A percentile compares a stretch with the other conserved stretches of the same genome.
Evolutionary conservation across 2,113 vertebrate species (phyloP).

Genomic region (Serilophus lunatus): DNA sequence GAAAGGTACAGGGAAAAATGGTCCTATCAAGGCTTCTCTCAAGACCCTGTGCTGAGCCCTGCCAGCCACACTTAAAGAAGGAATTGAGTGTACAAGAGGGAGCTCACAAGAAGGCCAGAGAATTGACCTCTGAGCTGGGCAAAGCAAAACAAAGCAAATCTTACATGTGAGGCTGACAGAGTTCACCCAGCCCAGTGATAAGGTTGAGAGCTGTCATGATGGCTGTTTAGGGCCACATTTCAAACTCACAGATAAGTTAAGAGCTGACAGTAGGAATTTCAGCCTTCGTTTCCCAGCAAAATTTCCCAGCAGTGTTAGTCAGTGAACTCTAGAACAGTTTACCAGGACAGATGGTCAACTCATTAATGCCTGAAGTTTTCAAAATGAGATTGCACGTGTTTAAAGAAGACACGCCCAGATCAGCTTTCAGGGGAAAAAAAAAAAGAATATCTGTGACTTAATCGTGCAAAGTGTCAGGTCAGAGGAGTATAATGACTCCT

Average conservation of each 20-base stretch:
- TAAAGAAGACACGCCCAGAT: neutral
- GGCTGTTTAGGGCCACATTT: slow-evolving; percentile 1
- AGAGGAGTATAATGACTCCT: neutral
- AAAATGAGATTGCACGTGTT: neutral
- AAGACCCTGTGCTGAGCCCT: neutral
- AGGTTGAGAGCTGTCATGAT: neutral
- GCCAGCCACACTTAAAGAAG: neutral
- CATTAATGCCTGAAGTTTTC: neutral
- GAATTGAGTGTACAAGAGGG: neutral
- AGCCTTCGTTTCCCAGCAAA: neutral
- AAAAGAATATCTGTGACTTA: neutral
- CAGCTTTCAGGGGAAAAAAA: neutral
- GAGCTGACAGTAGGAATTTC: neutral
- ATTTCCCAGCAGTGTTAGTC: neutral
- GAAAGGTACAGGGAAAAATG: neutral
- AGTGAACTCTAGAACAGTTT: neutral
- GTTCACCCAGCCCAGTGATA: neutral
- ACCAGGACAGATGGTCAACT: neutral
- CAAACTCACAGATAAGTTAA: neutral
- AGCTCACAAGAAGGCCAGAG: neutral
- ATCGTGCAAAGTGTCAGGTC: neutral
- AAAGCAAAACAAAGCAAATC: slow-evolving; percentile 29
- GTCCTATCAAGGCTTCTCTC: neutral
- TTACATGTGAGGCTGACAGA: neutral
- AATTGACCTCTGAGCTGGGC: neutral